Percentiles rank a stretch among this genome's conserved stretches.
These are phyloP conservation scores for Cryptotis parvus DNA, from an alignment of 2,113 vertebrate species.

Conservation along the genomic window DNA sequence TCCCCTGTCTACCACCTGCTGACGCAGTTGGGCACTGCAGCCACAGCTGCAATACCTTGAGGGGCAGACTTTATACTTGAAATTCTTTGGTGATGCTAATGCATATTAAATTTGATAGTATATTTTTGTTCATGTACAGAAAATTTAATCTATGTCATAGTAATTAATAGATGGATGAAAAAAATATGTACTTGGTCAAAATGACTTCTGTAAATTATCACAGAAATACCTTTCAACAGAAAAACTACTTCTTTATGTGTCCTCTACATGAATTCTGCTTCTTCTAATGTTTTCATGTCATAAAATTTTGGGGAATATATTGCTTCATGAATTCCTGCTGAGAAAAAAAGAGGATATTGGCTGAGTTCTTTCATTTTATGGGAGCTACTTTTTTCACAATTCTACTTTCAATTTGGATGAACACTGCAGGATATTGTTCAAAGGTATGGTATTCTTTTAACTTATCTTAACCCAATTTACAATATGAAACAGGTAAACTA, in stretches of 20 bases:
- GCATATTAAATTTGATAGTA: background rate
- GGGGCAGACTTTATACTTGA: background rate
- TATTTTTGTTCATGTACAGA: background rate
- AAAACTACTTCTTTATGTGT: background rate
- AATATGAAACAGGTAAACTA: background rate
- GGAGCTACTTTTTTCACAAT: background rate
- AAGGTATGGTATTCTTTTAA: background rate
- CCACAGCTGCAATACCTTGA: no score
- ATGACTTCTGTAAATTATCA: no score
- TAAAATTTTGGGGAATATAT: background rate
- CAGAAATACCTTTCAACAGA: background rate
- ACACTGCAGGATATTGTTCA: background rate
- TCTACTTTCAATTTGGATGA: conserved; percentile 3
- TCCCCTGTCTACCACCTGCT: no score
- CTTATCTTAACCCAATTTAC: background rate
- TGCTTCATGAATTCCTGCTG: conserved; percentile 23
- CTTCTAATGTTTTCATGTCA: conserved; percentile 11
- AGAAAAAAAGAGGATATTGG: background rate
- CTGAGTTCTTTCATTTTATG: background rate
- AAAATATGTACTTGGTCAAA: no score
- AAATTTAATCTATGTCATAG: background rate
- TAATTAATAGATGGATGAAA: background rate
- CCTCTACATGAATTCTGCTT: conserved; percentile 21
- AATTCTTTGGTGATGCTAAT: background rate
- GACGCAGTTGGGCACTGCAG: no score